Evolutionary conservation across 1,140 invertebrate genomes (phyloP), one percentile per base, ranked within the genome.

Genomic region (Brachionus rotundiformis): DNA sequence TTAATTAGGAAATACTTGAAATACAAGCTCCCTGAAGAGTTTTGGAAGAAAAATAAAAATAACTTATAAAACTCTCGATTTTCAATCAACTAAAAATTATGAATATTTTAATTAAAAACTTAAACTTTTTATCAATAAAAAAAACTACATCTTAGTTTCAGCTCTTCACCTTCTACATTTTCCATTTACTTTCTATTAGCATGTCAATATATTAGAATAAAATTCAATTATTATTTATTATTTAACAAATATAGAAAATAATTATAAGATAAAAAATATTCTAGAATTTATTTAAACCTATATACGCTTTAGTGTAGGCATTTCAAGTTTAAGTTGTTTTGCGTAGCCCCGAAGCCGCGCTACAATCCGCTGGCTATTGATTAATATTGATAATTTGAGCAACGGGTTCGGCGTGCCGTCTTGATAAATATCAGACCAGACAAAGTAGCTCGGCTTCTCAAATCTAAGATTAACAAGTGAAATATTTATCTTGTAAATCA

Each of bases 1-100:
- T 63, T 63, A 63, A 63, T 63, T 63, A 63, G 61, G 61, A 63
- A 63, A 63, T 63, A 63, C 61, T 63, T 63, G 61, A 63, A 31
- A 63, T 63, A 29, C 8, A 63, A 63, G 47, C 19, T 54, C 47
- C 47, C 47, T 19, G 19, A 19, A 19, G 47, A 54, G n/a, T 19
- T 54, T 16, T 23, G 23, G 47, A 19, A n/a, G 19, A 54, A 49
- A 54, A 54, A n/a, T n/a, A 19, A 54, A 54, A 54, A 4, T 54
- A 54, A 54, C 23, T 19, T n/a, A 54, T 19, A 25, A 2, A 8
- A 54, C 19, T 54, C 25, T 63, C 29, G 29, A 13, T n/a, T 63
- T 63, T 63, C 61, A 29, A 63, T 63, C 29, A 63, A 29, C 29
- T 13, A 13, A 63, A 27, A 63, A 29, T 63, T 63, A 63, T 63